Conservation (phyloP, 1,140 invertebrate genomes). For the Ceratoteleas bidentatus region DNA sequence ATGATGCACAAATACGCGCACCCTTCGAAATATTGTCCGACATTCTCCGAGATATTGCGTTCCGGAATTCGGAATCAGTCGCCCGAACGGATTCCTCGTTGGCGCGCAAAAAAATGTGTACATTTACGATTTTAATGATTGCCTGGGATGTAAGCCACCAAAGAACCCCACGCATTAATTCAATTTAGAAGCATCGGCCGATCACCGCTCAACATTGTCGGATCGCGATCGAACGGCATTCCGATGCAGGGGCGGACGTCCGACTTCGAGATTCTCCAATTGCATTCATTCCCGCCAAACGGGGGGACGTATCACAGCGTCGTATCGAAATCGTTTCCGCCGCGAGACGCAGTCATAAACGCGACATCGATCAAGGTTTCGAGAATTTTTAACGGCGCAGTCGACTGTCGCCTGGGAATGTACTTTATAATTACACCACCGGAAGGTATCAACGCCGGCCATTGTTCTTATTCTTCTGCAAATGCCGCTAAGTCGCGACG, state of each 20-base stretch:
- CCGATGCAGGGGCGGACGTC: conserved; percentile 49
- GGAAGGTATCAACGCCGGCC: conserved; percentile 20
- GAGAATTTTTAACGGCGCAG: conserved; percentile 4
- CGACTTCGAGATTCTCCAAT: conserved; percentile 48
- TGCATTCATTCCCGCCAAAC: conserved; percentile 29
- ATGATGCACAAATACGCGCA: conserved; percentile 42
- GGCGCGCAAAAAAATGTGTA: conserved; percentile 58
- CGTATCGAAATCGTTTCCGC: conserved; percentile 9
- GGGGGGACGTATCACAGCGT: conserved; percentile 7
- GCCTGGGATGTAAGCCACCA: conserved; percentile 56
- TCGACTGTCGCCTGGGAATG: neutral
- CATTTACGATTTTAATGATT: conserved; percentile 67
- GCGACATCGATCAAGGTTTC: neutral
- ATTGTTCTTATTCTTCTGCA: conserved; percentile 64
- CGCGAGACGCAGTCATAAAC: conserved; percentile 6
- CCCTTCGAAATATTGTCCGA: conserved; percentile 51
- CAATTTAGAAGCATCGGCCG: conserved; percentile 61
- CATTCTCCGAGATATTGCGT: conserved; percentile 53
- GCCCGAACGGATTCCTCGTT: conserved; percentile 32
- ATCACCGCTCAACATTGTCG: conserved; percentile 49
- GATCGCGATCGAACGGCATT: conserved; percentile 58
- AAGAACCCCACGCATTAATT: conserved; percentile 63
- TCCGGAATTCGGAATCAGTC: conserved; percentile 62
- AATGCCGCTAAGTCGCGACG: conserved; percentile 41
- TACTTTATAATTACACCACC: conserved; percentile 47